Percentiles rank a stretch among this genome's conserved stretches.
Conservation (phyloP, 2,113 vertebrate species). For the Thamnaconus septentrionalis region DNA sequence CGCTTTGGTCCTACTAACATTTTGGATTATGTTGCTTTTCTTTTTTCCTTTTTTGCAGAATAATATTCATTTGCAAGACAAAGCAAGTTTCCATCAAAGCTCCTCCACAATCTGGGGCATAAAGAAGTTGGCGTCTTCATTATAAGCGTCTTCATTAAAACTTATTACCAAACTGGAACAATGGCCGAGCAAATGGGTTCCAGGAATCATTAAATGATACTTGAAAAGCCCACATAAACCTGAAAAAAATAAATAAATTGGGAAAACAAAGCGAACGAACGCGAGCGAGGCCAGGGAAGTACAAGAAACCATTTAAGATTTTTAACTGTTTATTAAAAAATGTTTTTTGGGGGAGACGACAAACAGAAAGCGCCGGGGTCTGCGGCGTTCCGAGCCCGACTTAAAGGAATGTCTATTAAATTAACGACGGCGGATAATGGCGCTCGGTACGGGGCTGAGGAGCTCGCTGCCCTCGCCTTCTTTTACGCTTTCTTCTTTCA, state of each 20-base stretch:
- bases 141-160: constrained; percentile 61
- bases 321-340: constrained; percentile 77
- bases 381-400: constrained; percentile 61
- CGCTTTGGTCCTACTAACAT: constrained; percentile 2
- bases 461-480: constrained; percentile 57
- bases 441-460: constrained; percentile 59
- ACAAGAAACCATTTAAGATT: constrained; percentile 74
- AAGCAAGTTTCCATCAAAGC: constrained; percentile 37
- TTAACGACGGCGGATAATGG: constrained; percentile 77
- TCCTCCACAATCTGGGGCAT: constrained; percentile 46
- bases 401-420: constrained; percentile 75
- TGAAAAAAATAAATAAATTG: constrained; percentile 9
- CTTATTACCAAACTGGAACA: constrained; percentile 66
- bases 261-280: constrained; percentile 38
- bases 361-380: constrained; percentile 68
- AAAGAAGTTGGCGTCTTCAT: constrained; percentile 57
- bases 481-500: constrained; percentile 70
- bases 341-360: constrained; percentile 66
- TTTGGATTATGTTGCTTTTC: constrained; percentile 10
- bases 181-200: constrained; percentile 65
- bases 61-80: constrained; percentile 27
- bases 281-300: constrained; percentile 58
- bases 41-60: constrained; percentile 12
- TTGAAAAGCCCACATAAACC: constrained; percentile 50
- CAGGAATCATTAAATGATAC: constrained; percentile 71